Evolutionary conservation across 2,888 invertebrate species (phyloP).

Genomic region (Volucella inanis): DNA sequence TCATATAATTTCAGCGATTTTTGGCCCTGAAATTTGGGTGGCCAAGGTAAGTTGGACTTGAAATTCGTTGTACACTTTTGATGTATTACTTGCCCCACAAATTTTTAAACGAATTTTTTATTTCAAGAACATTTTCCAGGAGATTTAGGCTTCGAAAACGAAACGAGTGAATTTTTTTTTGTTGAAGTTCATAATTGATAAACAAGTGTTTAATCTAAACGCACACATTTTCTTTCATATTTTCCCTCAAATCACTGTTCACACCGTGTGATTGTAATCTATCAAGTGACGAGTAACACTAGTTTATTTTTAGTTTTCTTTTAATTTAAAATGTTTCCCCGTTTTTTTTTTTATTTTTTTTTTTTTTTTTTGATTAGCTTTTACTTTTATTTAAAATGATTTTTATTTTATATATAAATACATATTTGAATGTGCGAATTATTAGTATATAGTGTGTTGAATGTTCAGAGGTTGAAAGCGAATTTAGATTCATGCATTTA

Average conservation of each 20-base stretch:
- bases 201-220: constrained; percentile 38
- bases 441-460: constrained; percentile 17
- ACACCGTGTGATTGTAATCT: constrained; percentile 40
- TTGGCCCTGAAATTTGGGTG: constrained; percentile 95
- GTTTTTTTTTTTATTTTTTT: constrained; percentile 18
- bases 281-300: constrained; percentile 48
- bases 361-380: constrained; percentile 23
- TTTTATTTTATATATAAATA: constrained; percentile 77
- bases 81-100: constrained; percentile 60
- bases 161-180: constrained; percentile 60
- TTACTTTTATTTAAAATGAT: constrained; percentile 16
- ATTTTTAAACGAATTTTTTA: constrained; percentile 37
- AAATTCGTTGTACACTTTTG: constrained; percentile 19
- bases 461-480: constrained; percentile 8
- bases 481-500: background rate
- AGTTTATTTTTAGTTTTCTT: constrained; percentile 26
- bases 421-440: constrained; percentile 35
- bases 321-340: constrained; percentile 17
- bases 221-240: constrained; percentile 35
- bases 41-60: constrained; percentile 85
- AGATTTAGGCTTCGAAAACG: constrained; percentile 75
- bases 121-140: constrained; percentile 77
- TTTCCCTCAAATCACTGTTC: constrained; percentile 35
- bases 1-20: constrained; percentile 92
- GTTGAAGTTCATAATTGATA: constrained; percentile 3